Base-by-base conservation (phyloP, 35 echinoderm and acorn worm genomes). In the Amphiura filiformis region DNA sequence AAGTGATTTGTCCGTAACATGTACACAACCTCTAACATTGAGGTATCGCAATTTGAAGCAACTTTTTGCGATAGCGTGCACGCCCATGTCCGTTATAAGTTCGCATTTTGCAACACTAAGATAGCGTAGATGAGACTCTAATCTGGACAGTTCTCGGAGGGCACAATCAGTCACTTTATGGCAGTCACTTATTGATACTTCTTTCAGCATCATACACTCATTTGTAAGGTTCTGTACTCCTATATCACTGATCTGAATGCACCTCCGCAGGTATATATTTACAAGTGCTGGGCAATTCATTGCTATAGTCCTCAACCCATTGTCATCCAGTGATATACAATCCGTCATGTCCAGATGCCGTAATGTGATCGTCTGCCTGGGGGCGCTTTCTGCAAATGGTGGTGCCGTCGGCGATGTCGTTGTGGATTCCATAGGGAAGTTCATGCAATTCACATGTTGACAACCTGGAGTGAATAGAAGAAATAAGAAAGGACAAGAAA, bases 31-130 rank as follows among this genome's bases (percentile, higher is more conserved):
- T 78, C 96, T 89, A 18, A 88, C 82, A 31, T 99, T 99, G 5
- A 99, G 82, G 82, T 99, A 99, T 0, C 96, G 81, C 0, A 99
- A 56, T 52, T 93, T 99, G 32, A 85, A 87, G 82, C 96, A 99
- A 34, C 87, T 76, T 38, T 93, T 94, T 0, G 96, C 96, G 3
- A 99, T 89, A 36, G 86, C 76, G 30, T 92, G 81, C 37, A 99
- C 78, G 15, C 96, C 96, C 36, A 99, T 92, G 82, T 99, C 96
- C 1, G 96, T 99, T 11, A 99, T 79, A 14, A 92, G 89, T 77
- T 99, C 96, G 85, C 96, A 99, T 84, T 99, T 99, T 35, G 96
- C 96, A 34, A 99, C 86, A 52, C 96, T 99, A 56, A 99, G 89
- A 76, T 99, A 94, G 42, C 89, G 80, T 26, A 99, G 90, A 35